Conservation (phyloP, 2,888 invertebrate genomes). For the Andrena camellia region DNA sequence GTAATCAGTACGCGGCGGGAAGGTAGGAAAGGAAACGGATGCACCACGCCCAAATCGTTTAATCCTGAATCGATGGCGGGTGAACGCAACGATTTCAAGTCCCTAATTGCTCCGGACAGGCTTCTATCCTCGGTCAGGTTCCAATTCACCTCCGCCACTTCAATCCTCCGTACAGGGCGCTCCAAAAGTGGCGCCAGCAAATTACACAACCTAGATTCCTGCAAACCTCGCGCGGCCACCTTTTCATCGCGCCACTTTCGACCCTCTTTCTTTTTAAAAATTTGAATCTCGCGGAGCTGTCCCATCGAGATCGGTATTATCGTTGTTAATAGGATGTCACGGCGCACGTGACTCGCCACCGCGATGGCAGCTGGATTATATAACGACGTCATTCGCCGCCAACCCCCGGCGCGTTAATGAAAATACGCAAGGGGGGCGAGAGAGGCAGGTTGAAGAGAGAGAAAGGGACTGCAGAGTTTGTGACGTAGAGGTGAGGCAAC, state of each 20-base stretch:
- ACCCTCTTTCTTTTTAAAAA: neutral
- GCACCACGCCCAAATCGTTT: slow-evolving; percentile 74
- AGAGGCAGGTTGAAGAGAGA: slow-evolving; percentile 15
- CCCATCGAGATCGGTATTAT: neutral
- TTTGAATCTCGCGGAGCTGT: neutral
- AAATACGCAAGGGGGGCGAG: slow-evolving; percentile 30
- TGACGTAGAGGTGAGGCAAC: slow-evolving; percentile 70
- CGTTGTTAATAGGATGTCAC: neutral
- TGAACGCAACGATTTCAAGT: slow-evolving; percentile 72
- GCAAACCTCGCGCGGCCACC: neutral
- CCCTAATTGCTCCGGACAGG: slow-evolving; percentile 71
- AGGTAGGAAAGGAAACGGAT: slow-evolving; percentile 70
- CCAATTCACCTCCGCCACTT: slow-evolving; percentile 9
- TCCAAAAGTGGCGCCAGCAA: too few species aligned
- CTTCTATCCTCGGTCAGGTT: slow-evolving; percentile 46
- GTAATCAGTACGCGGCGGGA: slow-evolving; percentile 53
- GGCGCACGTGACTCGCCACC: neutral
- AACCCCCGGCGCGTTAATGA: slow-evolving; percentile 51
- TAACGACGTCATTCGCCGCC: slow-evolving; percentile 30
- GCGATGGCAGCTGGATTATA: slow-evolving; percentile 16
- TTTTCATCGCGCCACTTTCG: neutral
- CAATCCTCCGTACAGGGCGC: neutral
- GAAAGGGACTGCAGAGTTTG: slow-evolving; percentile 37
- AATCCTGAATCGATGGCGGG: slow-evolving; percentile 65
- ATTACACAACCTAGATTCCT: neutral